A percentile compares a stretch with the other conserved stretches of the same genome.
Evolutionary conservation across 2,888 invertebrate species (phyloP).

Genomic region (Mesorhabditis spiculigera): DNA sequence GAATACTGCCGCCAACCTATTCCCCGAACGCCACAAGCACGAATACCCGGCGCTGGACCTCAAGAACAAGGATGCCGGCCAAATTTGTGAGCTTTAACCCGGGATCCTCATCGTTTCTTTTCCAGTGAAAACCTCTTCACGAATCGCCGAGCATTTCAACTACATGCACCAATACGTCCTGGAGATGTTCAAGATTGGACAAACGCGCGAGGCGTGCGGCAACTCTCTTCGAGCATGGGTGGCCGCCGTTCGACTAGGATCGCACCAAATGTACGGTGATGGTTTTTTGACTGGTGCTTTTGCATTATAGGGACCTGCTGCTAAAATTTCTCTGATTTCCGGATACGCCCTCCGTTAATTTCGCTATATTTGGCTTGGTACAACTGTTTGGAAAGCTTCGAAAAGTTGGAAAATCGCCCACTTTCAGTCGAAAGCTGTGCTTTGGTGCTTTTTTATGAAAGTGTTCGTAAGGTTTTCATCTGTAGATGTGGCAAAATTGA

Average conservation of each 20-base stretch:
- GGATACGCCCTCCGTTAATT: too few species aligned
- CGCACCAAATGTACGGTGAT: background rate
- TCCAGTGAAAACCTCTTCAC: background rate
- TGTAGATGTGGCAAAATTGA: too few species aligned
- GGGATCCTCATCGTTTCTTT: background rate
- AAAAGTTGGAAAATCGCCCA: too few species aligned
- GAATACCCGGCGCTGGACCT: background rate
- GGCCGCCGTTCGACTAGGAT: background rate
- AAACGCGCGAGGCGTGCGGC: background rate
- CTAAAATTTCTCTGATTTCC: too few species aligned
- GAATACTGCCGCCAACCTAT: background rate
- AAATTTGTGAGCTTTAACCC: background rate
- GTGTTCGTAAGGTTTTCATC: too few species aligned
- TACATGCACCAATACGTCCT: background rate
- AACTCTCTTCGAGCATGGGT: background rate
- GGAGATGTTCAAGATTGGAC: background rate
- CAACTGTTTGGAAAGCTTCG: too few species aligned
- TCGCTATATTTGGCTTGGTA: too few species aligned
- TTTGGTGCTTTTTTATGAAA: too few species aligned
- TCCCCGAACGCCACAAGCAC: background rate
- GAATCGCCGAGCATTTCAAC: conserved; percentile 3
- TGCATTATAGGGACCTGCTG: too few species aligned
- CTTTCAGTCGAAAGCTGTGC: too few species aligned
- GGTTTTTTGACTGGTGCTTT: too few species aligned
- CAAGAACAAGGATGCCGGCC: conserved; percentile 1